Evolutionary conservation across 2,888 invertebrate species (phyloP).

Genomic region (Diarsia brunnea): DNA sequence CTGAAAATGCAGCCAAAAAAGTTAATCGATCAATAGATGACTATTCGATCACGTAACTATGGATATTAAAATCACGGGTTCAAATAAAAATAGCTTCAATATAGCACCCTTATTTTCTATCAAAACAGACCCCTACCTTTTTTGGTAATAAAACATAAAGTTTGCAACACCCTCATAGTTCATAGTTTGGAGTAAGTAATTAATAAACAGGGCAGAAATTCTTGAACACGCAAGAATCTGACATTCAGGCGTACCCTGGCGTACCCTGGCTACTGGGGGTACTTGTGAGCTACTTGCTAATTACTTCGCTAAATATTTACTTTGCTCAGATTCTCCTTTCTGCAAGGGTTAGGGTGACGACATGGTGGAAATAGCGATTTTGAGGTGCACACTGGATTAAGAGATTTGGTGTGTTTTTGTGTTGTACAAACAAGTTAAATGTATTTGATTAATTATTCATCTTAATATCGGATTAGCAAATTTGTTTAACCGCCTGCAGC

Average conservation of each 20-base stretch:
- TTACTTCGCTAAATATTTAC: slow-evolving; percentile 87
- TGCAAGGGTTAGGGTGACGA: slow-evolving; percentile 38
- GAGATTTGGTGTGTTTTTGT: background rate
- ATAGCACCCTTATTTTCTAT: background rate
- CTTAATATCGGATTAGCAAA: no score
- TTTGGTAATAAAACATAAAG: slow-evolving; percentile 31
- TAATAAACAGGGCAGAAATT: slow-evolving; percentile 63
- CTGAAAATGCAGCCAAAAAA: no score
- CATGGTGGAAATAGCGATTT: background rate
- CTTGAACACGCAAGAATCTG: slow-evolving; percentile 62
- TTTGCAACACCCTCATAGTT: slow-evolving; percentile 50
- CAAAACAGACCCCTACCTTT: slow-evolving; percentile 10
- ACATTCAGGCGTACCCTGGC: slow-evolving; percentile 45
- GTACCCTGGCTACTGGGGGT: slow-evolving; percentile 50
- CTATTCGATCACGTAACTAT: background rate
- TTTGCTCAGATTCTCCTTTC: slow-evolving; percentile 78
- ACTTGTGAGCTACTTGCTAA: slow-evolving; percentile 79
- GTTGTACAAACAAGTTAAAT: background rate
- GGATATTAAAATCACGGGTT: background rate
- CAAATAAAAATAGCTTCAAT: background rate
- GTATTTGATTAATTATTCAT: background rate
- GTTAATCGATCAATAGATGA: background rate
- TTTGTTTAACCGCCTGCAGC: no score
- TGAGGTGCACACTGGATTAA: background rate
- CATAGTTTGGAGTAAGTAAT: slow-evolving; percentile 64